These are phyloP conservation scores for Bombus superbus DNA, from an alignment of 1,140 invertebrate genomes.

Conservation along the genomic window DNA sequence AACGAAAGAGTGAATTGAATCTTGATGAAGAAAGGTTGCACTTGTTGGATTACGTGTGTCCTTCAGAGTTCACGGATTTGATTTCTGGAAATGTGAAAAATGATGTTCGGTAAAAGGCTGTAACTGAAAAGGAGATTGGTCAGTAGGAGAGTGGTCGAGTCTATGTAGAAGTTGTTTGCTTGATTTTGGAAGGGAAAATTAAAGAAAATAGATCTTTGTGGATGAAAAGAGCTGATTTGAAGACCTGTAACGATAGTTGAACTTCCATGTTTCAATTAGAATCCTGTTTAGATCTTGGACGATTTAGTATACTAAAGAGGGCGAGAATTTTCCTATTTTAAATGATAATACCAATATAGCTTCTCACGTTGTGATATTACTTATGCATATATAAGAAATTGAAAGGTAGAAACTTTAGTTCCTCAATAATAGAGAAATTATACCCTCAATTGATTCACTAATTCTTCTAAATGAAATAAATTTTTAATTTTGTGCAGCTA, in stretches of 20 bases:
- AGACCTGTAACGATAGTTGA: not conserved
- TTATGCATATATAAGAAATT: not conserved
- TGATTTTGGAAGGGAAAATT: not conserved
- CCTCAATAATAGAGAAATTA: not conserved
- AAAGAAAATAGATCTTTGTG: not conserved
- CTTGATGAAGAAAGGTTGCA: not conserved
- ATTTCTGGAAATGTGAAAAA: not conserved
- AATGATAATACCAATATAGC: too few species aligned
- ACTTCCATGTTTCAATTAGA: not conserved
- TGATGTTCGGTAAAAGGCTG: not conserved
- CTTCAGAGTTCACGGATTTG: not conserved
- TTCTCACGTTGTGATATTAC: too few species aligned
- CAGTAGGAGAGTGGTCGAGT: not conserved
- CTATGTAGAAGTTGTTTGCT: not conserved
- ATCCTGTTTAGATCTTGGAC: not conserved
- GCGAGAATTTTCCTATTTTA: not conserved
- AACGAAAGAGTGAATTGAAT: not conserved
- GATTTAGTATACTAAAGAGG: not conserved
- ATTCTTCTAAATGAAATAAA: not conserved
- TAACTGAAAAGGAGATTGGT: not conserved
- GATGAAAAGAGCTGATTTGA: not conserved
- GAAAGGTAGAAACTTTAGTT: not conserved
- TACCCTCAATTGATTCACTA: not conserved
- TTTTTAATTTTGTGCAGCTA: not conserved
- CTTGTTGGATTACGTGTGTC: not conserved